Conservation (phyloP, 2,888 invertebrate genomes). For the Calephelis perditalis region DNA sequence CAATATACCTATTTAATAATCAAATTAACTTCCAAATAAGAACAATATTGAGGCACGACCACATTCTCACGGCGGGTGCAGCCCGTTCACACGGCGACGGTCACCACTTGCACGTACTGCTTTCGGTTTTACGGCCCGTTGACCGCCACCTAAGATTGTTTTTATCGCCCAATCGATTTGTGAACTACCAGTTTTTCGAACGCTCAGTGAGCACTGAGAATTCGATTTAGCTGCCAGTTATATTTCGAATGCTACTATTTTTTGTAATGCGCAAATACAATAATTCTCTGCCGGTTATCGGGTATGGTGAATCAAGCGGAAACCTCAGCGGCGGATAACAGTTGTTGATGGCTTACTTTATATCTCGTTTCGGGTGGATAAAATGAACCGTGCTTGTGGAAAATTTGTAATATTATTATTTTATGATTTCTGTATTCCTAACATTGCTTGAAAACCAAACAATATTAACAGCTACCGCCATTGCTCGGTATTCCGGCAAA, state of each 20-base stretch:
- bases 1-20: no score
- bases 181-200: conserved; percentile 33
- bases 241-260: conserved; percentile 25
- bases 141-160: conserved; percentile 38
- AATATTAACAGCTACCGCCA: no score
- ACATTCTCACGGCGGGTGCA: conserved; percentile 55
- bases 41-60: conserved; percentile 36
- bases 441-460: no score
- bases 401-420: neutral
- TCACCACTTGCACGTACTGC: conserved; percentile 48
- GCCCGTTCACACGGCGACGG: conserved; percentile 55
- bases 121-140: conserved; percentile 69
- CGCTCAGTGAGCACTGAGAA: conserved; percentile 28
- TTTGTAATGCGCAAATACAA: conserved; percentile 15
- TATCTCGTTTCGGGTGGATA: neutral
- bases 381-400: neutral
- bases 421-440: no score
- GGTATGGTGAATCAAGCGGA: conserved; percentile 7
- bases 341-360: neutral
- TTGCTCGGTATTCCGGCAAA: no score
- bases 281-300: conserved; percentile 4
- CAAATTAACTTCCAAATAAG: neutral
- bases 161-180: conserved; percentile 37
- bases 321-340: conserved; percentile 1
- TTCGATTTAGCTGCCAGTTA: conserved; percentile 32